phyloP scores from a whole-genome alignment of 1,140 invertebrate species.

The Drosophila lacteicornis region DNA sequence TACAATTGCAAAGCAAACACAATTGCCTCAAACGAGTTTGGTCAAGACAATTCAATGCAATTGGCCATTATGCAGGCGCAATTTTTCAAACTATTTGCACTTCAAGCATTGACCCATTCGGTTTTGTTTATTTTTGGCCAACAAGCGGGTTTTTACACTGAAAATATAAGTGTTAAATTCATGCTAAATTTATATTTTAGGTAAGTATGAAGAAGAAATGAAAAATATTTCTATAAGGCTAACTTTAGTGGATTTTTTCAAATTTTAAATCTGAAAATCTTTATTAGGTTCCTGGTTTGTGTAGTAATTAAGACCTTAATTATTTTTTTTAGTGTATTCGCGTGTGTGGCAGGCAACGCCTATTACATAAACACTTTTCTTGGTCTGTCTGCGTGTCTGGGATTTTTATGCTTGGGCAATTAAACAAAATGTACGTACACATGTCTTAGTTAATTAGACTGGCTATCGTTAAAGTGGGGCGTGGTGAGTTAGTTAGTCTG shows the following conservation, averaged over 20 bases:
- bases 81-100: slow-evolving; percentile 56
- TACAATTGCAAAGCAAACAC: slow-evolving; percentile 30
- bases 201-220: background rate
- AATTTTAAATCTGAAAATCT: background rate
- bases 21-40: slow-evolving; percentile 9
- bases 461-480: slow-evolving; percentile 42
- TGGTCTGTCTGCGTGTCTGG: background rate
- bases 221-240: no score
- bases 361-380: slow-evolving; percentile 48
- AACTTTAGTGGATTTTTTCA: no score
- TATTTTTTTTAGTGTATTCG: background rate
- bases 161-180: no score
- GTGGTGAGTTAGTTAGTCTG: slow-evolving; percentile 13
- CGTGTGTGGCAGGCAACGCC: slow-evolving; percentile 35
- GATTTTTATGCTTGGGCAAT: slow-evolving; percentile 47
- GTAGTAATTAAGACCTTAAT: no score
- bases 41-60: slow-evolving; percentile 21
- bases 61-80: slow-evolving; percentile 53
- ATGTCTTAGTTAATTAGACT: slow-evolving; percentile 50
- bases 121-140: slow-evolving; percentile 16
- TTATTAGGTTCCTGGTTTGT: no score
- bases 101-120: slow-evolving; percentile 61
- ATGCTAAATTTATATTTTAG: background rate
- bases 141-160: slow-evolving; percentile 5
- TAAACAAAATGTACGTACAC: slow-evolving; percentile 49